Evolutionary conservation across 2,113 vertebrate species (phyloP).

Genomic region (Oryzias javanicus): DNA sequence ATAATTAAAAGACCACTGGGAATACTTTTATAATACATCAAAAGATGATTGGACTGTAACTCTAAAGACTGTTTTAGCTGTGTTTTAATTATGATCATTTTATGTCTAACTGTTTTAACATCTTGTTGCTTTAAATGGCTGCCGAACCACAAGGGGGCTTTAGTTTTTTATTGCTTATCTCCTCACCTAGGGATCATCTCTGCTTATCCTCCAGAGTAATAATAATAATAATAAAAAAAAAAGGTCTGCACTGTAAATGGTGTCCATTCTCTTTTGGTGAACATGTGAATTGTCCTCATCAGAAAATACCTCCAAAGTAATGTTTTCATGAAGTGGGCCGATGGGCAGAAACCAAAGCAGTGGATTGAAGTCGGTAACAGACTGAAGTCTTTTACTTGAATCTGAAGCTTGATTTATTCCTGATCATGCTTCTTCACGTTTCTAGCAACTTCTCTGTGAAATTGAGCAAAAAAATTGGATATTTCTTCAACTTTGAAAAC

Average conservation of each 20-base stretch:
- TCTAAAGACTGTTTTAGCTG: too few relatives aligned
- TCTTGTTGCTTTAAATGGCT: too few relatives aligned
- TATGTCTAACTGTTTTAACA: too few relatives aligned
- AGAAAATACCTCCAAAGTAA: conserved; percentile 38
- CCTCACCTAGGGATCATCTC: background rate
- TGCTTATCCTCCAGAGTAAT: conserved; percentile 1
- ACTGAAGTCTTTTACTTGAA: background rate
- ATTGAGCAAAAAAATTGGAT: conserved; percentile 26
- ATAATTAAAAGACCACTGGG: too few relatives aligned
- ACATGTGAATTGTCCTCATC: conserved; percentile 43
- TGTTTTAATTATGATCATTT: too few relatives aligned
- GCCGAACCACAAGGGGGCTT: too few relatives aligned
- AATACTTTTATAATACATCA: too few relatives aligned
- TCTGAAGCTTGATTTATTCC: conserved; percentile 11
- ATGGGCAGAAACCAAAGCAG: conserved; percentile 44
- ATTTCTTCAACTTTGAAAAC: conserved; percentile 19
- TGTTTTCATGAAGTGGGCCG: conserved; percentile 53
- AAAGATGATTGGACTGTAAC: too few relatives aligned
- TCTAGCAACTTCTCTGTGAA: conserved; percentile 19
- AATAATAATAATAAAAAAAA: background rate
- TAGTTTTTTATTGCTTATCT: too few relatives aligned
- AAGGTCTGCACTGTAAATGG: background rate
- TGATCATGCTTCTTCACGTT: conserved; percentile 3
- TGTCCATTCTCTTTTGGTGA: conserved; percentile 41
- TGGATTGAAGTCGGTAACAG: conserved; percentile 18